These are phyloP conservation scores for Aporophyla lueneburgensis DNA, from an alignment of 2,888 invertebrate species.

Conservation along the genomic window DNA sequence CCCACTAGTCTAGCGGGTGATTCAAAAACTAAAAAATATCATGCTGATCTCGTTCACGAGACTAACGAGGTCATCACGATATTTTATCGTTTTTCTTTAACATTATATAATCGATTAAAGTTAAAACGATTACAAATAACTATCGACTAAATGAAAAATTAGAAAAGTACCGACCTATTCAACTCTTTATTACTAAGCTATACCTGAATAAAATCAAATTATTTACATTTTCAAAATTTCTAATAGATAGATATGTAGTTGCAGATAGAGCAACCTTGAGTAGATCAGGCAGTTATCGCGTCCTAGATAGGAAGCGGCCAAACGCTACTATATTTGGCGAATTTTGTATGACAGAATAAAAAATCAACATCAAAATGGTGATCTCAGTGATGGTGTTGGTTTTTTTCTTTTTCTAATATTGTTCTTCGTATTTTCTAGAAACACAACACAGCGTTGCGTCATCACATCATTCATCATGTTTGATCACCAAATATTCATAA, in stretches of 20 bases:
- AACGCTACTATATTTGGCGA: not conserved
- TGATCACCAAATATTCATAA: not conserved
- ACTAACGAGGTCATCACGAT: not conserved
- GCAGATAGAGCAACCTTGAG: constrained; percentile 14
- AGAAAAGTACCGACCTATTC: constrained; percentile 13
- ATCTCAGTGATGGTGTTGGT: not conserved
- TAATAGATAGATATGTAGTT: not conserved
- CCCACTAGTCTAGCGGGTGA: not conserved
- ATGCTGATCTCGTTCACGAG: not conserved
- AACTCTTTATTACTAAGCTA: not conserved
- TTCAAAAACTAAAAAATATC: no score
- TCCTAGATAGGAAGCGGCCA: not conserved
- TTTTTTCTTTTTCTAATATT: constrained; percentile 3
- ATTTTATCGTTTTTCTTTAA: not conserved
- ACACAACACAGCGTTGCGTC: not conserved
- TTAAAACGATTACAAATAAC: constrained; percentile 1
- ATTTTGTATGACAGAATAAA: constrained; percentile 2
- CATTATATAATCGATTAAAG: constrained; percentile 37
- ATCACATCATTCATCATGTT: not conserved
- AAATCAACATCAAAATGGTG: not conserved
- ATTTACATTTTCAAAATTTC: not conserved
- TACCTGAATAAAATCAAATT: not conserved
- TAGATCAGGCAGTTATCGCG: not conserved
- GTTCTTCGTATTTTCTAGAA: not conserved
- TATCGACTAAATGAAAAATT: constrained; percentile 13